Conservation (phyloP, 1,140 invertebrate genomes). For the Drosophila ironensis region DNA sequence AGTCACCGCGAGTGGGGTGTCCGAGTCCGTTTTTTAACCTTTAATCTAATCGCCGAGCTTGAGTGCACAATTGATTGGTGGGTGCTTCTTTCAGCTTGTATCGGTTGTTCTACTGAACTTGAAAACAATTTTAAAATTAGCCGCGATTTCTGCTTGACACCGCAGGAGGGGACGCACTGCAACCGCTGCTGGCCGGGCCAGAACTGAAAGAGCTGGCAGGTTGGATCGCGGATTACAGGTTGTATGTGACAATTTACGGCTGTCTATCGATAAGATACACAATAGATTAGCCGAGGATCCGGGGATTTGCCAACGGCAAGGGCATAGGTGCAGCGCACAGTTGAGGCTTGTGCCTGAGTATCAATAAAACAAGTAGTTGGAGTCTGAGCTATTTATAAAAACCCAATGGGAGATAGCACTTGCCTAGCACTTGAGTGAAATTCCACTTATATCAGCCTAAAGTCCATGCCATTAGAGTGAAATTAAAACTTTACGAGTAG, state of each 20-base stretch:
- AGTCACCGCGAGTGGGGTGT: constrained; percentile 9
- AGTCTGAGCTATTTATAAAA: no score
- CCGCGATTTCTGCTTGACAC: background rate
- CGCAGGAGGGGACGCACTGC: constrained; percentile 14
- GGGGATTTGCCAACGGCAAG: constrained; percentile 11
- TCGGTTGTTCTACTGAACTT: constrained; percentile 38
- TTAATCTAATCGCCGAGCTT: constrained; percentile 49
- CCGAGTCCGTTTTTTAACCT: constrained; percentile 32
- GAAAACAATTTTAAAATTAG: background rate
- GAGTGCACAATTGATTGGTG: background rate
- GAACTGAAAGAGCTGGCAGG: constrained; percentile 24
- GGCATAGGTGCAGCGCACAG: constrained; percentile 1
- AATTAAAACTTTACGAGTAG: no score
- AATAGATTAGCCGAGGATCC: constrained; percentile 17
- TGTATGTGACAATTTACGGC: constrained; percentile 13
- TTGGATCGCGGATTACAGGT: constrained; percentile 8
- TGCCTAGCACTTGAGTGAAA: no score
- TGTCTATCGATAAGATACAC: constrained; percentile 45
- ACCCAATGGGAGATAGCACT: no score
- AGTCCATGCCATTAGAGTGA: no score
- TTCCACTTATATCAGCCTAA: no score
- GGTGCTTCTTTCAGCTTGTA: constrained; percentile 17
- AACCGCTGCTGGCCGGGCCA: constrained; percentile 19
- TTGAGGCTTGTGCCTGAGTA: no score
- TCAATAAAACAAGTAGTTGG: no score